A percentile compares a stretch with the other conserved stretches of the same genome.
Evolutionary conservation across 2,113 vertebrate species (phyloP).

Genomic region (Corythoichthys haematopterus): DNA sequence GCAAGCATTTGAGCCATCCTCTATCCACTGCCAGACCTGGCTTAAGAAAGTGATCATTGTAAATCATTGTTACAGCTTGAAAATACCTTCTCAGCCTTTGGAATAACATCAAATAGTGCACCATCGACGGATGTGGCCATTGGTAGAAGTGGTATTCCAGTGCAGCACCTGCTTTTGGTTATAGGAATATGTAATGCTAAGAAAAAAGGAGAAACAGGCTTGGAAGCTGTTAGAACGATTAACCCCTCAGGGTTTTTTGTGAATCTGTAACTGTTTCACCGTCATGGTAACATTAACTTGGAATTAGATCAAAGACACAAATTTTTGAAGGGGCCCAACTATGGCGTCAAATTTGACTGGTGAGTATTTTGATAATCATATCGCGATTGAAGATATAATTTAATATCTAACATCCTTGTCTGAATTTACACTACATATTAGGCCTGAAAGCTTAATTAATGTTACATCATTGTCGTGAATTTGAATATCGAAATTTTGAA

Average conservation of each 20-base stretch:
- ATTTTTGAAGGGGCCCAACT: slow-evolving; percentile 25
- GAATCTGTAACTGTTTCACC: slow-evolving; percentile 46
- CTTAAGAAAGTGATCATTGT: slow-evolving; percentile 61
- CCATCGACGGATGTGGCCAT: slow-evolving; percentile 42
- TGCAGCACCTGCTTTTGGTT: slow-evolving; percentile 66
- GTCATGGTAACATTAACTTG: slow-evolving; percentile 53
- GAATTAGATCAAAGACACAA: slow-evolving; percentile 36
- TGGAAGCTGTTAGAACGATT: slow-evolving; percentile 59
- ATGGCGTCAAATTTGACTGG: slow-evolving; percentile 18
- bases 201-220: slow-evolving; percentile 26
- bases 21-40: slow-evolving; percentile 17
- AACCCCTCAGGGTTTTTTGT: slow-evolving; percentile 33
- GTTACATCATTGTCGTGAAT: no score
- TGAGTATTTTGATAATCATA: slow-evolving; percentile 22
- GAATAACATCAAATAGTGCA: slow-evolving; percentile 61
- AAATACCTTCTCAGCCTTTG: slow-evolving; percentile 54
- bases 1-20: slow-evolving; percentile 20
- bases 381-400: slow-evolving; percentile 6
- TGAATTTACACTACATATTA: not conserved
- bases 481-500: no score
- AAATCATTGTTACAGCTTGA: slow-evolving; percentile 58
- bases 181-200: slow-evolving; percentile 53
- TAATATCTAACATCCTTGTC: not conserved
- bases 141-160: slow-evolving; percentile 41
- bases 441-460: not conserved